phyloP scores from a whole-genome alignment of 2,888 invertebrate species.

The Acleris holmiana region DNA sequence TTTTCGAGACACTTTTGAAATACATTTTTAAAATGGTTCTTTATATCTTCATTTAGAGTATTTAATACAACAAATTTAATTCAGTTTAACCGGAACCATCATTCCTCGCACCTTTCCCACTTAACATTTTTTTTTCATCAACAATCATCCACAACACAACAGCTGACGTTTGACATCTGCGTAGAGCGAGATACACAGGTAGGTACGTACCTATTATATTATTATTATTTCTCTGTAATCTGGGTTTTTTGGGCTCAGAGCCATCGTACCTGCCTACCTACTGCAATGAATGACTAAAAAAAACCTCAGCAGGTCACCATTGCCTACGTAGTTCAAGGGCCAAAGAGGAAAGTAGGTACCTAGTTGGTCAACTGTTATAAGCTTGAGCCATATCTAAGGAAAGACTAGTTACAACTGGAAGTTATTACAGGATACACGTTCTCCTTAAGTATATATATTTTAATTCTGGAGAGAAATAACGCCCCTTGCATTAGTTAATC shows the following conservation, averaged over 20 bases:
- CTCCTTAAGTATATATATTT: too few relatives aligned
- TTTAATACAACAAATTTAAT: background rate
- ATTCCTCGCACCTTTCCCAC: background rate
- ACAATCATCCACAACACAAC: conserved; percentile 17
- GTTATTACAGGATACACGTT: background rate
- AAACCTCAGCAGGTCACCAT: background rate
- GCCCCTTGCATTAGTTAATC: too few relatives aligned
- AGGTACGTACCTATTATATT: background rate
- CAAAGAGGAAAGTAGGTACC: background rate
- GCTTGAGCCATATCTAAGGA: background rate
- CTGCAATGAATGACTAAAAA: background rate
- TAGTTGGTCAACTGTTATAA: too few relatives aligned
- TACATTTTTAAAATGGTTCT: too few relatives aligned
- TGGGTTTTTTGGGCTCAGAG: background rate
- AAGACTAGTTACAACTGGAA: background rate
- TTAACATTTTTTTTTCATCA: conserved; percentile 21
- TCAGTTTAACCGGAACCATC: conserved; percentile 27
- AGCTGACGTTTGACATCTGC: conserved; percentile 34
- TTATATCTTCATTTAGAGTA: too few relatives aligned
- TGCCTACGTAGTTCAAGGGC: background rate
- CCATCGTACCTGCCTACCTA: background rate
- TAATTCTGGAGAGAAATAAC: too few relatives aligned
- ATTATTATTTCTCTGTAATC: background rate
- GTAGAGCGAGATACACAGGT: conserved; percentile 3
- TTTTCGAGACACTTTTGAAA: too few relatives aligned